Evolutionary conservation across 2,797 vertebrate genomes (phyloP), one percentile per base, ranked within the genome.

Genomic region (Notolabrus celidotus): DNA sequence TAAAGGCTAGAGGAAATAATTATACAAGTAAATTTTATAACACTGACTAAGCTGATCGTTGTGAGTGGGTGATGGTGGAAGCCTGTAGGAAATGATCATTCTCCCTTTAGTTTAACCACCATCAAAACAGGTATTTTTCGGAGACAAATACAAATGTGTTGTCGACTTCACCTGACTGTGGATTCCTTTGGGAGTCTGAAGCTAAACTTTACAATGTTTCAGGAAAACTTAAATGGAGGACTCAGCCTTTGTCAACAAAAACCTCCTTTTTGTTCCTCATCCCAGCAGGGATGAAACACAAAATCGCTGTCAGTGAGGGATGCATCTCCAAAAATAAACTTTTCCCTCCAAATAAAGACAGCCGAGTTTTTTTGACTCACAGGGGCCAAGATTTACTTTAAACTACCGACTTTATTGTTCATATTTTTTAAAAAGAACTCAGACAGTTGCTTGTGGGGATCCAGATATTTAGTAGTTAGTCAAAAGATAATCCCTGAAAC

Each of bases 271-370:
- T 79, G 74, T 67, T 75, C 41, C 53, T 34, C 46, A 15, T 56
- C 68, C 73, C 71, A 65, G 77, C 29, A 1, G 63, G 54, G 20
- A 60, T 54, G 41, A 83, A 78, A 70, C 46, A 71, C 23, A 50
- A 46, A 60, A 60, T 71, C 61, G 36, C 67, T 45, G 51, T 62
- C 64, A 45, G 60, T 29, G 60, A 58, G 29, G 17, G 41, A 50
- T 25, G 45, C 22, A 23, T 58, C 67, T 67, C 74, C 70, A 39
- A 64, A 72, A 80, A 74, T 76, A 76, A 76, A 79, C 64, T 31
- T 57, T 57, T 54, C 8, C 41, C 41, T 59, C 36, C 50, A 70
- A 74, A 63, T 17, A 63, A 29, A 79, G 20, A 47, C 45, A 68
- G 55, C 15, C 2, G 0, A 42, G 29, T 38, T 55, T 38, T 22